Conservation (phyloP, 2,888 invertebrate species). For the Cephus nigrinus region DNA sequence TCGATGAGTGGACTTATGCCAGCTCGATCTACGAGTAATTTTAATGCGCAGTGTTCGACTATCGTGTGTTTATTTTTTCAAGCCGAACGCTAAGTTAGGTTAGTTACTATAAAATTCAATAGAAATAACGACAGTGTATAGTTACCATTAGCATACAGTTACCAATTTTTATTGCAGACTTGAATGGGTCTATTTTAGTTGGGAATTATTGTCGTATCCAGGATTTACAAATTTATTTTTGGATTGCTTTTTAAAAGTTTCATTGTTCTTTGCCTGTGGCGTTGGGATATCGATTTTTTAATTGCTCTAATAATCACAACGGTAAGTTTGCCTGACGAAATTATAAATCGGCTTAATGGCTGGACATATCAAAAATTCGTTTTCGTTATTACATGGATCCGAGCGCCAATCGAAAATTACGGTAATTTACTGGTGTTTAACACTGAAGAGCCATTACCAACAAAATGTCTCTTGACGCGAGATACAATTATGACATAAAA, state of each 20-base stretch:
- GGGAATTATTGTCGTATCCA: too few relatives aligned
- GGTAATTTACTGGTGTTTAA: background rate
- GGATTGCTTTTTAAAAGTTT: background rate
- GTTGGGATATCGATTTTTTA: background rate
- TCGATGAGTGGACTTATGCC: slow-evolving; percentile 42
- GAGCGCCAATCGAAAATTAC: background rate
- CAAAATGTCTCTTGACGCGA: background rate
- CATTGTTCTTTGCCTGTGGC: background rate
- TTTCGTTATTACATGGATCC: background rate
- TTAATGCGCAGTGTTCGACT: background rate
- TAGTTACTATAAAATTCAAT: background rate
- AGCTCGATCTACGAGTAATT: slow-evolving; percentile 27
- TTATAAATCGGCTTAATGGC: background rate
- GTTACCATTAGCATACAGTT: too few relatives aligned
- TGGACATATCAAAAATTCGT: background rate
- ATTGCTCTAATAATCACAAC: background rate
- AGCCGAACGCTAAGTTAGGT: background rate
- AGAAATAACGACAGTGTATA: background rate
- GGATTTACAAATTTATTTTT: background rate
- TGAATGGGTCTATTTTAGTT: too few relatives aligned
- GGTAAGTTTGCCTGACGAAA: background rate
- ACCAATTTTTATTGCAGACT: too few relatives aligned
- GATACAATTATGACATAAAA: background rate
- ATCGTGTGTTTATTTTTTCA: background rate
- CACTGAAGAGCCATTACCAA: background rate